Evolutionary conservation across 2,113 vertebrate species (phyloP), one percentile per base, ranked within the genome.

Genomic region (Platichthys stellatus): DNA sequence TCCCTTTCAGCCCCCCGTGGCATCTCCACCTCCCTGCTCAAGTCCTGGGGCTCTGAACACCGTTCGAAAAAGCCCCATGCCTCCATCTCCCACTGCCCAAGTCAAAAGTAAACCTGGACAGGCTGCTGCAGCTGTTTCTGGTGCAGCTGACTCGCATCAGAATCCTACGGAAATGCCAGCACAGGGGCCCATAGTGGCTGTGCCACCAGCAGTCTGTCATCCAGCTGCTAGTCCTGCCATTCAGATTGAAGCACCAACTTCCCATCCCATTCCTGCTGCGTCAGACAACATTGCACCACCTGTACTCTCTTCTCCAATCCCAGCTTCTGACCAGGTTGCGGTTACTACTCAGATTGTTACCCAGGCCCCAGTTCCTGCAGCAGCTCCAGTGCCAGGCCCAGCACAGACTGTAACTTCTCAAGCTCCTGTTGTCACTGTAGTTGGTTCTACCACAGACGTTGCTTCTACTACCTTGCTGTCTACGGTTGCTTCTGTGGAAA

Each of bases 31-130:
- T 67, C 90, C 94, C n/a, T 95, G 95, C 1, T 94, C 94, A 54
- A 98, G 96, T 81, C 95, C 96, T 9, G 95, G 95, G 2, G 84
- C 92, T 84, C 90, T 94, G 66, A 91, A 90, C 69, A 92, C 95
- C 28, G 23, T 90, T 18, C 92, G 95, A 5, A 96, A 96, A 90
- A 97, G 94, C 83, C 94, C 96, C 28, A 88, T 96, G 63, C 95
- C 96, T 20, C 95, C 95, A 2, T 89, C 88, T 67, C 67, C 80
- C 31, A 43, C 86, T 62, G 28, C 92, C 87, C 95, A 84, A 92
- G 93, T 91, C 11, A 93, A 91, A 88, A 78, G n/a, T 66, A 97
- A 96, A 88, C 94, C 94, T 53, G 91, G 89, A 70, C 96, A 96
- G 76, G 93, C 94, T 70, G 74, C 94, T 80, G 79, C 94, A 81